These are phyloP conservation scores for Falco biarmicus DNA, from an alignment of 2,797 vertebrate genomes.

Conservation along the genomic window DNA sequence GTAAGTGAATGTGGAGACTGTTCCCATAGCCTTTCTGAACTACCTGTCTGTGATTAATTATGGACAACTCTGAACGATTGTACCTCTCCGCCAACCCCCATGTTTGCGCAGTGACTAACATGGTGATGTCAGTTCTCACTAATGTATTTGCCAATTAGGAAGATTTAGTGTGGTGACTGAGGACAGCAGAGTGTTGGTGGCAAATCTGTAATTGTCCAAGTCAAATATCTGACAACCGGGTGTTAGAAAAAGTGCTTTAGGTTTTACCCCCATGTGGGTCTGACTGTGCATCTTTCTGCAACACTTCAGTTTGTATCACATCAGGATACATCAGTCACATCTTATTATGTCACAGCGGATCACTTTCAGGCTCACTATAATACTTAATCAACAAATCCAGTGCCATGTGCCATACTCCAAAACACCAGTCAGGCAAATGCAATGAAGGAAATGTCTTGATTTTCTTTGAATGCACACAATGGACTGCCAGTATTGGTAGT, in stretches of 20 bases:
- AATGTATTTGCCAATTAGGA: conserved; percentile 72
- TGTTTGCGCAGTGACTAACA: conserved; percentile 58
- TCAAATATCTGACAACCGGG: conserved; percentile 66
- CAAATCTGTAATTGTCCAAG: conserved; percentile 74
- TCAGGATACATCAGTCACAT: conserved; percentile 39
- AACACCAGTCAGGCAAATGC: conserved; percentile 35
- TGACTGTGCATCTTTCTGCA: conserved; percentile 24
- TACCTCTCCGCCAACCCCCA: conserved; percentile 31
- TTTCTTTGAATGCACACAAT: not conserved
- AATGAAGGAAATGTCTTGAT: not conserved
- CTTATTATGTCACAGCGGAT: conserved; percentile 7
- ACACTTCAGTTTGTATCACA: conserved; percentile 14
- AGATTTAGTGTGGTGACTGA: conserved; percentile 67
- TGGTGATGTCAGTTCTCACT: conserved; percentile 61
- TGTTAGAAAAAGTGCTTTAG: conserved; percentile 61
- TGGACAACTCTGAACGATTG: conserved; percentile 21
- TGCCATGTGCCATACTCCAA: not conserved
- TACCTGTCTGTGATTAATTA: conserved; percentile 64
- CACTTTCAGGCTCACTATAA: conserved; percentile 34
- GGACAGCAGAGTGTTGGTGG: conserved; percentile 60
- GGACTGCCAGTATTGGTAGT: not conserved
- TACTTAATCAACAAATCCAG: conserved; percentile 43
- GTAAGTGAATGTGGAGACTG: conserved; percentile 44
- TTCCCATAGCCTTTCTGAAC: conserved; percentile 25
- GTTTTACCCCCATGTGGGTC: conserved; percentile 26